phyloP scores from a whole-genome alignment of 2,888 invertebrate species.

The Orgyia antiqua region DNA sequence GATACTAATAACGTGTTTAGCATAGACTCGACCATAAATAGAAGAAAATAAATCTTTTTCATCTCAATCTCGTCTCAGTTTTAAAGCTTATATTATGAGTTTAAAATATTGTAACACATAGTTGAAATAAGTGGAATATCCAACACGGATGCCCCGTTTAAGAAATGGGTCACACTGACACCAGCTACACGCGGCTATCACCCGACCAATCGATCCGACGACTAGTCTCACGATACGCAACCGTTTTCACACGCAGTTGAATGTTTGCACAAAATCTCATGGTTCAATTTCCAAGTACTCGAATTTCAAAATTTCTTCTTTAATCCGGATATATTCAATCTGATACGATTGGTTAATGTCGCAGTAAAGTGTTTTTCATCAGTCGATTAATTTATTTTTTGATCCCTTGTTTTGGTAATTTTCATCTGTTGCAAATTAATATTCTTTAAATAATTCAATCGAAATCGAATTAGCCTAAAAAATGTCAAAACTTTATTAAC shows the following conservation, averaged over 20 bases:
- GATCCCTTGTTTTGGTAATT: background rate
- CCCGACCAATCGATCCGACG: constrained; percentile 36
- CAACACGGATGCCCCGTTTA: constrained; percentile 43
- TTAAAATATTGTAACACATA: constrained; percentile 14
- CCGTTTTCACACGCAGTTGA: constrained; percentile 14
- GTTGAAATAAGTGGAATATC: constrained; percentile 22
- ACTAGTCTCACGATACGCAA: constrained; percentile 29
- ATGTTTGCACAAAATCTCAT: constrained; percentile 22
- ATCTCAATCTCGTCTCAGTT: no score
- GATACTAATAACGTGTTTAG: no score
- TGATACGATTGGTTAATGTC: constrained; percentile 14
- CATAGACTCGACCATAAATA: no score
- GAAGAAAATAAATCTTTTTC: no score
- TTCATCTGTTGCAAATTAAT: no score
- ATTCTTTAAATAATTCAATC: no score
- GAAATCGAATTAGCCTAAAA: no score
- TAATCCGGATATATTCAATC: constrained; percentile 21
- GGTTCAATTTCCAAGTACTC: constrained; percentile 27
- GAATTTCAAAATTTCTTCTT: constrained; percentile 23
- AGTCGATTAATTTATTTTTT: constrained; percentile 13
- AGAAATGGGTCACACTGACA: constrained; percentile 62
- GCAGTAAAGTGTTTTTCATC: constrained; percentile 14
- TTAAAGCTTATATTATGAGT: constrained; percentile 6
- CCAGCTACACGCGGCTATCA: constrained; percentile 33
- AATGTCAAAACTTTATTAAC: no score